Base-by-base conservation (phyloP, 2,888 invertebrate genomes). In the Nephrotoma appendiculata region DNA sequence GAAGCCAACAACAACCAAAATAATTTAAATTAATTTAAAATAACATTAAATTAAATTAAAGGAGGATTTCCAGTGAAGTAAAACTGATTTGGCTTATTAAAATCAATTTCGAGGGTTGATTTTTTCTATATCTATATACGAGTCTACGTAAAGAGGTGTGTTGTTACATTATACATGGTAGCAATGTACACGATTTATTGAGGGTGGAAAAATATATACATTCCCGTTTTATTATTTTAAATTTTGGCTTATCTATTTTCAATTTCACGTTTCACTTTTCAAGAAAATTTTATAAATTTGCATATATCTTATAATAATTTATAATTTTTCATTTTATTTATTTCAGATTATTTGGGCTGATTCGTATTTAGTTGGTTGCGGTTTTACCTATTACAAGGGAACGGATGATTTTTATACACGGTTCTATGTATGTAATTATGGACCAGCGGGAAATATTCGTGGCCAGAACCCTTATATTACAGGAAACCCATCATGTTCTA, bases 291-390 rank as follows among this genome's bases (percentile, higher is more conserved):
- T 41, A 42, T 42, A 84, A 42, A 42, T 84, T 41, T 41, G 5
- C 6, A 9, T 41, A 41, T 31, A 31, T 31, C n/a, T 41, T 41
- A 9, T 83, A 41, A 41, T 83, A 83, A 41, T 41, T 41, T 83
- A 41, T 15, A 52, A 48, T 11, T 48, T 57, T 57, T 31, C 7
- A 31, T 19, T 71, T 31, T 31, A 71, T 71, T 31, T 71, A 31
- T 84, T 84, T n/a, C 91, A 98, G 96, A 93, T 98, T 91, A 95
- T 97, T 87, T 98, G 98, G 98, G 96, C 96, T 87, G 95, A 96
- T 90, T 96, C 97, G 11, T 95, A 95, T 90, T 93, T 95, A 88
- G 94, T 98, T 86, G 98, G 98, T 87, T 98, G 98, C 90, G 98
- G 98, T 43, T 97, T 94, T 90, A 94, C 96, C 0, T 96, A 95